These are phyloP conservation scores for Pyrrhia umbra DNA, from an alignment of 2,888 invertebrate genomes.

Conservation along the genomic window DNA sequence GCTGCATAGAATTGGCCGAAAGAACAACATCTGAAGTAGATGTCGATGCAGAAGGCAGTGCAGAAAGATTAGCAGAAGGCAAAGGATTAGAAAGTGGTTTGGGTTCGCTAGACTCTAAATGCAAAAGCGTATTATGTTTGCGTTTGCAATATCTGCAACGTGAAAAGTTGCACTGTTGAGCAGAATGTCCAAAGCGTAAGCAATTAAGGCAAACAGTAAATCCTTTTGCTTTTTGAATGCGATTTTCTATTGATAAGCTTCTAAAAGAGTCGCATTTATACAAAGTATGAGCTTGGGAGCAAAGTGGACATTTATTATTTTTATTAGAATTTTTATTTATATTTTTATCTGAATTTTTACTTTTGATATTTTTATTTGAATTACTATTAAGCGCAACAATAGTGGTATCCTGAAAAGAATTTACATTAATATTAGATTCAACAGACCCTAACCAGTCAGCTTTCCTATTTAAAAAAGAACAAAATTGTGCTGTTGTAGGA, in stretches of 20 bases:
- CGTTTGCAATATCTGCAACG: conserved; percentile 19
- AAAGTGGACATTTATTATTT: background rate
- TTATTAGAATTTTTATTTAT: background rate
- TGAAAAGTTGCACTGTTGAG: conserved; percentile 6
- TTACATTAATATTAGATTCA: background rate
- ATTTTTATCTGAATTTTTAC: background rate
- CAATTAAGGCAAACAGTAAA: conserved; percentile 21
- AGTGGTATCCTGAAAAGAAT: background rate
- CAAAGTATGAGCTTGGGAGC: background rate
- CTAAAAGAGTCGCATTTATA: conserved; percentile 16
- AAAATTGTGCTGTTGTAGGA: background rate
- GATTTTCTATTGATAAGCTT: conserved; percentile 7
- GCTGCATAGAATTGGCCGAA: conserved; percentile 15
- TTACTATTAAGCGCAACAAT: background rate
- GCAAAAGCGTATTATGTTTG: conserved; percentile 15
- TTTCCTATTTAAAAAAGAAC: background rate
- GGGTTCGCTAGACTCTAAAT: background rate
- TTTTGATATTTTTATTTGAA: background rate
- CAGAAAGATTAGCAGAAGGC: conserved; percentile 6
- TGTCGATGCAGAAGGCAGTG: too few relatives aligned
- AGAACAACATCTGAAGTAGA: background rate
- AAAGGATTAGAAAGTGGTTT: background rate
- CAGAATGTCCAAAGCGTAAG: conserved; percentile 7
- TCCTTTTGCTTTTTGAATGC: conserved; percentile 14
- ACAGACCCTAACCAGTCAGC: background rate